These are phyloP conservation scores for Hydropsyche tenuis DNA, from an alignment of 1,140 invertebrate genomes.

Conservation along the genomic window DNA sequence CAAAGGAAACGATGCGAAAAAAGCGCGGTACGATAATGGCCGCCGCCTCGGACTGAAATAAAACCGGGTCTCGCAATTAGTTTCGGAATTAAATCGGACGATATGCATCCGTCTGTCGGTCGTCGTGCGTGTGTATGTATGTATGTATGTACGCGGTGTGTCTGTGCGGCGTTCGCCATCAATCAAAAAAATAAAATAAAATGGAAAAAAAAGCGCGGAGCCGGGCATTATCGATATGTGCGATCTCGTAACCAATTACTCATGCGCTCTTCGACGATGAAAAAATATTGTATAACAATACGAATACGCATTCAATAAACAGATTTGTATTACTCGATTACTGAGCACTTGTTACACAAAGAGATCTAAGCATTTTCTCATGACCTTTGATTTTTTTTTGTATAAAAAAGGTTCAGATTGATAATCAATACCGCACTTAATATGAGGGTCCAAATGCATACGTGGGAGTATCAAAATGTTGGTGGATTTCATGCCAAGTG, in stretches of 20 bases:
- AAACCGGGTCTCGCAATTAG: constrained; percentile 15
- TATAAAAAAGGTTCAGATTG: too few relatives aligned
- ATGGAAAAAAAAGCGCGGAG: not conserved
- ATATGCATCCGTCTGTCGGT: not conserved
- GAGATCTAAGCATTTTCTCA: not conserved
- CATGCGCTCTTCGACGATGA: not conserved
- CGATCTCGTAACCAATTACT: constrained; percentile 8
- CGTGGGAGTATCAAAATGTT: too few relatives aligned
- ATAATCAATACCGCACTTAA: too few relatives aligned
- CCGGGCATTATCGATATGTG: not conserved
- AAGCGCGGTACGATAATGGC: not conserved
- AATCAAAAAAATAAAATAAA: constrained; percentile 1
- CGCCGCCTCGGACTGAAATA: not conserved
- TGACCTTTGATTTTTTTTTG: not conserved
- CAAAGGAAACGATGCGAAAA: constrained; percentile 15
- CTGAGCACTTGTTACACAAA: not conserved
- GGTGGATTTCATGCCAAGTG: too few relatives aligned
- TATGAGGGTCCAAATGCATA: too few relatives aligned
- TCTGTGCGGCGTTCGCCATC: not conserved
- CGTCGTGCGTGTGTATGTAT: too few relatives aligned
- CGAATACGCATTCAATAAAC: not conserved
- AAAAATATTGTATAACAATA: constrained; percentile 10
- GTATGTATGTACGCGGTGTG: too few relatives aligned
- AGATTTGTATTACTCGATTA: not conserved
- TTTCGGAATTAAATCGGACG: constrained; percentile 9